Conservation (phyloP, 2,888 invertebrate genomes). For the Catocala sponsa region DNA sequence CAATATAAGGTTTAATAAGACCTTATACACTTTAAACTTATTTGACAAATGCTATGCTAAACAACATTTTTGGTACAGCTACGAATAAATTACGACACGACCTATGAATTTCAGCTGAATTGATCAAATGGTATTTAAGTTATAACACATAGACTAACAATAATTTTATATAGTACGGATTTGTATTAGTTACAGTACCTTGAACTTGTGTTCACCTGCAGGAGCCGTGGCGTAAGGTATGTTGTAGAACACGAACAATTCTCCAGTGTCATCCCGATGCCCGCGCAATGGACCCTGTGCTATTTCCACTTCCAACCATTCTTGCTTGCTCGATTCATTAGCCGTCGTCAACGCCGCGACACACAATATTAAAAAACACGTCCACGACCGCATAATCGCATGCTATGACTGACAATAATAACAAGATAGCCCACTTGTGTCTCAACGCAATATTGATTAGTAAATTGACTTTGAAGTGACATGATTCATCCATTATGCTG, state of each 20-base stretch:
- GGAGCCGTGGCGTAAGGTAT: conserved; percentile 68
- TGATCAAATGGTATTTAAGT: neutral
- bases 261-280: conserved; percentile 46
- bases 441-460: too few relatives aligned
- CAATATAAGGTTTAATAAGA: too few relatives aligned
- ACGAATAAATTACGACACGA: too few relatives aligned
- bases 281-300: conserved; percentile 58
- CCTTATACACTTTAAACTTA: too few relatives aligned
- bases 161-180: neutral
- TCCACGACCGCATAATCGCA: conserved; percentile 7
- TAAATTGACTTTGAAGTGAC: too few relatives aligned
- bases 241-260: conserved; percentile 56
- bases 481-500: too few relatives aligned
- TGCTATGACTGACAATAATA: neutral
- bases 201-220: conserved; percentile 50
- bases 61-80: too few relatives aligned
- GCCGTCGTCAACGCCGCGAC: neutral
- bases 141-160: neutral
- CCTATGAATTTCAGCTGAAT: too few relatives aligned
- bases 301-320: conserved; percentile 44
- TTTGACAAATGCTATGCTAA: too few relatives aligned
- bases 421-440: too few relatives aligned
- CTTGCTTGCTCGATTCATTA: conserved; percentile 2
- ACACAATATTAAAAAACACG: conserved; percentile 6
- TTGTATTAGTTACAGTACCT: conserved; percentile 20